Conservation (phyloP, 1,140 invertebrate genomes). For the Laodelphax striatellus region DNA sequence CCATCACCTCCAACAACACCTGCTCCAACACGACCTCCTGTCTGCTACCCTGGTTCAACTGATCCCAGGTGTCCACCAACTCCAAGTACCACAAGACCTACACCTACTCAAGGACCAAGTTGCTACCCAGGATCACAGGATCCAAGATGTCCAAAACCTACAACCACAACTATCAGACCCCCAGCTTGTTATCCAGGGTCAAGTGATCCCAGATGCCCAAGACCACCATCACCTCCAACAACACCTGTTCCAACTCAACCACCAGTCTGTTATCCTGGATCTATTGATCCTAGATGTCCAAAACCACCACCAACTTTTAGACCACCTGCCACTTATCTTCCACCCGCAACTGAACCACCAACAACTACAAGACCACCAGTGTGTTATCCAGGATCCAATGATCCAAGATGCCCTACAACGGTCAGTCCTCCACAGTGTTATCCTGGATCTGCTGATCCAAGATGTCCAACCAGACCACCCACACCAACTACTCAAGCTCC, state of each 20-base stretch:
- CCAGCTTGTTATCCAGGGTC: too few relatives aligned
- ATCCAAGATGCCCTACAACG: conserved; percentile 28
- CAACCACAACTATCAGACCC: too few relatives aligned
- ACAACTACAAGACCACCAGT: background rate
- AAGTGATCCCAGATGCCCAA: conserved; percentile 16
- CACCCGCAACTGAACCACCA: conserved; percentile 10
- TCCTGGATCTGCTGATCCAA: conserved; percentile 29
- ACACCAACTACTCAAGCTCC: conserved; percentile 10
- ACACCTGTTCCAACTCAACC: too few relatives aligned
- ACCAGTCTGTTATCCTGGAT: conserved; percentile 23
- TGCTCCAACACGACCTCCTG: conserved; percentile 21
- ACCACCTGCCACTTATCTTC: conserved; percentile 1
- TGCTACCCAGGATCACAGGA: conserved; percentile 23
- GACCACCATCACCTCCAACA: conserved; percentile 11
- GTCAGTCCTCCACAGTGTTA: conserved; percentile 18
- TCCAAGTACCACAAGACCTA: conserved; percentile 21
- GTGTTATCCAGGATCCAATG: conserved; percentile 28
- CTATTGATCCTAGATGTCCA: conserved; percentile 29
- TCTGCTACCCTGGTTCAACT: conserved; percentile 28
- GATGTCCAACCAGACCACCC: conserved; percentile 18
- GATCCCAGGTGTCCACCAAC: conserved; percentile 30
- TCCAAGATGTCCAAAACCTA: conserved; percentile 17
- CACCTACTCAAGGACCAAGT: conserved; percentile 21
- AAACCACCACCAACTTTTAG: conserved; percentile 13
- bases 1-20: conserved; percentile 21